Percentiles rank a stretch among this genome's conserved stretches.
These are phyloP conservation scores for Hirtodrosophila alboralis DNA, from an alignment of 2,888 invertebrate species.

Conservation along the genomic window DNA sequence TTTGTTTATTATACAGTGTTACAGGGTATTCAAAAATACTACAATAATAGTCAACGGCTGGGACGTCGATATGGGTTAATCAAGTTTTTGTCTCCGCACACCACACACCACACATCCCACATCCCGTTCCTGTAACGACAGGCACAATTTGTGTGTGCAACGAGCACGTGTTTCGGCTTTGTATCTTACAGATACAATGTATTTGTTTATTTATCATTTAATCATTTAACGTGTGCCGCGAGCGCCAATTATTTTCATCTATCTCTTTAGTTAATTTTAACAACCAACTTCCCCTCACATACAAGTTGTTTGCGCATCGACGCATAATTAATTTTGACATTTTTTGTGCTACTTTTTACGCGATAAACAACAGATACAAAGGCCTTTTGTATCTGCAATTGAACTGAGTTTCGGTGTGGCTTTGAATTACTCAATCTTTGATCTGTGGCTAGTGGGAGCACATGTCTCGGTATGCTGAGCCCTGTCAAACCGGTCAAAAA, in stretches of 20 bases:
- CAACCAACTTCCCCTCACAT: constrained; percentile 8
- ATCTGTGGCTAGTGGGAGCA: constrained; percentile 37
- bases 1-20: too few species aligned
- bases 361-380: constrained; percentile 47
- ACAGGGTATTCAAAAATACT: too few species aligned
- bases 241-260: constrained; percentile 48
- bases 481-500: constrained; percentile 74
- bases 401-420: constrained; percentile 20
- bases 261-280: constrained; percentile 17
- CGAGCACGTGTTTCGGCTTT: constrained; percentile 53
- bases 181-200: constrained; percentile 44
- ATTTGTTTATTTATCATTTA: constrained; percentile 28
- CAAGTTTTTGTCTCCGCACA: constrained; percentile 10
- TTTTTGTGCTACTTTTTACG: constrained; percentile 71
- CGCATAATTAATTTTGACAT: constrained; percentile 76
- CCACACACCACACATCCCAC: neutral
- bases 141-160: constrained; percentile 39
- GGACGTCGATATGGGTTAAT: constrained; percentile 43
- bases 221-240: constrained; percentile 32
- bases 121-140: too few species aligned
- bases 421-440: constrained; percentile 63
- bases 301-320: constrained; percentile 73
- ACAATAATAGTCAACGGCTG: constrained; percentile 7
- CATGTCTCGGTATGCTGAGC: constrained; percentile 22
- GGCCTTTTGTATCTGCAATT: constrained; percentile 35